Percentiles rank a stretch among this genome's conserved stretches.
These are phyloP conservation scores for Drosophila birchii DNA, from an alignment of 2,888 invertebrate genomes.

Conservation along the genomic window DNA sequence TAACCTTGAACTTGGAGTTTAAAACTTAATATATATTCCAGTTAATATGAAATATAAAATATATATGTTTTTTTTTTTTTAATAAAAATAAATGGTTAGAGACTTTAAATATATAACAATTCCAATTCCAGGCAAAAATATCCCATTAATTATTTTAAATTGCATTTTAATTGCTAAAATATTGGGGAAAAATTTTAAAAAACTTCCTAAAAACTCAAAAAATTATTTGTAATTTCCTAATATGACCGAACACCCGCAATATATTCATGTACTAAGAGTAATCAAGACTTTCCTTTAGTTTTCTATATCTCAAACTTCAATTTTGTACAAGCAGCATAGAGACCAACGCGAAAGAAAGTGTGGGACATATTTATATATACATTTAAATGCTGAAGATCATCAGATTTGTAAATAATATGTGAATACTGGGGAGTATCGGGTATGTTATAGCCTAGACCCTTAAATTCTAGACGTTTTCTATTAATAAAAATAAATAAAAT, in stretches of 20 bases:
- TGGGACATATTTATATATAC: background rate
- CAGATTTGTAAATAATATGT: background rate
- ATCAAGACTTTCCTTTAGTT: background rate
- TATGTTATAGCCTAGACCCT: background rate
- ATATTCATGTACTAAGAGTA: background rate
- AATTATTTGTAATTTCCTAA: too few species aligned
- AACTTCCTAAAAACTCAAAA: background rate
- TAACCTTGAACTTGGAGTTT: background rate
- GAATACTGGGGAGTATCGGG: background rate
- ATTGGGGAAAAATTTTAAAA: background rate
- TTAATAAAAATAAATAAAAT: too few species aligned
- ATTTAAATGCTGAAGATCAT: background rate
- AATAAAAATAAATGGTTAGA: background rate
- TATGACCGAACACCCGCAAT: background rate
- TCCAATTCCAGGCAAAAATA: background rate
- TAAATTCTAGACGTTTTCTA: background rate
- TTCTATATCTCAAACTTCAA: background rate
- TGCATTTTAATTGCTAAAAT: background rate
- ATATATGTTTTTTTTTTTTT: too few species aligned
- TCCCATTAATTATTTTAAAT: background rate
- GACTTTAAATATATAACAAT: background rate
- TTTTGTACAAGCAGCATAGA: background rate
- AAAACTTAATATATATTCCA: background rate
- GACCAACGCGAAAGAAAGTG: conserved; percentile 8
- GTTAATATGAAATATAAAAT: background rate